Evolutionary conservation across 30 jellyfish, hydroid and myxozoan genomes (phyloP).

Genomic region (Chironex yamaguchii): DNA sequence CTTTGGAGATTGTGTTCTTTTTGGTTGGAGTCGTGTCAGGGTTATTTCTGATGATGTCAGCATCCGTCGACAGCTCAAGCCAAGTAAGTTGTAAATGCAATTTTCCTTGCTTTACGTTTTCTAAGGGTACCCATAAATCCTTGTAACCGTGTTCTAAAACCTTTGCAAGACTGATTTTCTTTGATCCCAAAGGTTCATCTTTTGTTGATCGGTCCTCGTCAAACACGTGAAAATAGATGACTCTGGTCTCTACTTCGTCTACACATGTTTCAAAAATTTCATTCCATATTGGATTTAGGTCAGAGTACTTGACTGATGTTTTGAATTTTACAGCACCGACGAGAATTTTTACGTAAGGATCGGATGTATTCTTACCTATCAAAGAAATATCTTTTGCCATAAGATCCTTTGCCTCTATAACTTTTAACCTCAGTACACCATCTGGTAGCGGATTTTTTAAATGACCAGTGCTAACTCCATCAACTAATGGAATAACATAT

Average conservation of each 20-base stretch:
- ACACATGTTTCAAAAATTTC: conserved; percentile 74
- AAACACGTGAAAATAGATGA: conserved; percentile 38
- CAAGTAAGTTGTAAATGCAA: conserved; percentile 72
- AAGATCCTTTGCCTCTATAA: conserved; percentile 68
- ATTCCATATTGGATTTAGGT: conserved; percentile 73
- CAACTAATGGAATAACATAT: conserved; percentile 55
- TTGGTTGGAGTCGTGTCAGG: conserved; percentile 64
- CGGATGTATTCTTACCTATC: conserved; percentile 69
- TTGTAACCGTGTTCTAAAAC: conserved; percentile 52
- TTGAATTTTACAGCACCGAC: conserved; percentile 73
- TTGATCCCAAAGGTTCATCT: conserved; percentile 71
- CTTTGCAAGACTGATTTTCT: conserved; percentile 39
- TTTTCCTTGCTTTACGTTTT: conserved; percentile 68
- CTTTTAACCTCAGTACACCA: conserved; percentile 71
- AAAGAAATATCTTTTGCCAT: conserved; percentile 72
- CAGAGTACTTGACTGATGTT: conserved; percentile 49
- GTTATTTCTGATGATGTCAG: conserved; percentile 18
- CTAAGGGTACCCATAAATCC: conserved; percentile 75
- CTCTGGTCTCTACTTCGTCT: conserved; percentile 62
- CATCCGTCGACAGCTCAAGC: conserved; percentile 42
- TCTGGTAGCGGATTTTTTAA: conserved; percentile 77
- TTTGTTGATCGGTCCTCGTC: conserved; percentile 76
- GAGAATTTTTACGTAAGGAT: conserved; percentile 63
- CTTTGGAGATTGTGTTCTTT: conserved; percentile 53
- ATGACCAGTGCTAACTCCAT: conserved; percentile 44